Conservation (phyloP, 1,140 invertebrate genomes). For the Trichogramma pretiosum region DNA sequence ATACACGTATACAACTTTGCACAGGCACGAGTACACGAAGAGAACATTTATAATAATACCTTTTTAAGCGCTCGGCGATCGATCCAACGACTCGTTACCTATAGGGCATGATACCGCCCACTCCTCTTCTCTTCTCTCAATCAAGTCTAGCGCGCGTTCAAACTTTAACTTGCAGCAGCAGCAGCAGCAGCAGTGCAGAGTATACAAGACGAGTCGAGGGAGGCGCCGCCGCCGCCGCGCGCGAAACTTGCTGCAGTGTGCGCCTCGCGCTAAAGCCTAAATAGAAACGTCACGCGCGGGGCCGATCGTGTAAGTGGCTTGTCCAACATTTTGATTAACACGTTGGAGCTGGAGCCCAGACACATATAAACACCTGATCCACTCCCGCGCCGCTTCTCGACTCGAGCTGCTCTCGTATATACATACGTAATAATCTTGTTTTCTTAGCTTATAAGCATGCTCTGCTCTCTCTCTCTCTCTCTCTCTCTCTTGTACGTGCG, state of each 20-base stretch:
- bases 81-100: background rate
- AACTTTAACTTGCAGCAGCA: background rate
- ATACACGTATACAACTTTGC: too few species aligned
- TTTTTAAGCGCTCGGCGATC: too few species aligned
- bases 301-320: slow-evolving; percentile 46
- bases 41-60: too few species aligned
- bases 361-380: too few species aligned
- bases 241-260: background rate
- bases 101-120: too few species aligned
- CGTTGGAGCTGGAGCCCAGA: slow-evolving; percentile 25
- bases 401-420: too few species aligned
- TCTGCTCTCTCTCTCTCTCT: background rate
- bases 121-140: too few species aligned
- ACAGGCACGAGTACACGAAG: too few species aligned
- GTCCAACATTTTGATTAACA: slow-evolving; percentile 44
- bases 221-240: background rate
- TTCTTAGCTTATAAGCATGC: background rate
- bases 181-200: background rate
- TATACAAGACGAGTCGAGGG: background rate
- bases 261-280: slow-evolving; percentile 31
- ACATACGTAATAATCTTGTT: too few species aligned
- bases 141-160: background rate
- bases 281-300: slow-evolving; percentile 46
- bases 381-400: slow-evolving; percentile 3
- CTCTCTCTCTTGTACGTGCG: background rate